Percentiles rank a stretch among this genome's conserved stretches.
Conservation (phyloP, 2,113 vertebrate genomes). For the Phoenicopterus ruber region DNA sequence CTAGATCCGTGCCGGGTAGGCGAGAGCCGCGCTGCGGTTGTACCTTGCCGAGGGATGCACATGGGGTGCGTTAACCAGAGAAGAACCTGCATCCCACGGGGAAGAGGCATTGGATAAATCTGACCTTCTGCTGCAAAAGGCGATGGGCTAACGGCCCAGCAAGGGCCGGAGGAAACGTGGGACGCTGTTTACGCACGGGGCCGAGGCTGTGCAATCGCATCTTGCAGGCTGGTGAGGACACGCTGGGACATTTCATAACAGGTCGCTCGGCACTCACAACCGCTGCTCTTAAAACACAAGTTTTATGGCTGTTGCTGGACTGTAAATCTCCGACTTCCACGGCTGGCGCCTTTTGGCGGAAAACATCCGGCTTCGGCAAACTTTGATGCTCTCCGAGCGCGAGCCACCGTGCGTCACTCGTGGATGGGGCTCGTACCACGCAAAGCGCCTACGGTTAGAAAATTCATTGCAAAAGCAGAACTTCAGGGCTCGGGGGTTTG, state of each 20-base stretch:
- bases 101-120: rapidly evolving
- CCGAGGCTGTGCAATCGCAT: neutral
- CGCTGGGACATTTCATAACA: neutral
- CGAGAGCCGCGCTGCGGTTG: neutral
- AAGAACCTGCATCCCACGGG: rapidly evolving
- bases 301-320: neutral
- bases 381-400: neutral
- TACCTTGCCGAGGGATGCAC: rapidly evolving
- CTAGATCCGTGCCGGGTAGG: rapidly evolving
- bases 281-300: neutral
- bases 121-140: rapidly evolving
- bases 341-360: neutral
- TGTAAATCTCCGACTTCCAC: neutral
- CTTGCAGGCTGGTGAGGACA: neutral
- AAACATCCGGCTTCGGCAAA: neutral
- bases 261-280: rapidly evolving
- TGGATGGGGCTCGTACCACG: neutral
- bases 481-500: neutral
- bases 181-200: rapidly evolving
- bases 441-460: neutral
- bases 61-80: rapidly evolving
- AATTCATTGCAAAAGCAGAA: neutral
- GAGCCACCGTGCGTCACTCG: neutral
- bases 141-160: rapidly evolving
- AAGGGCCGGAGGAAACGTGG: neutral